Base-by-base conservation (phyloP, 2,113 vertebrate species). In the Hystrix brachyura region DNA sequence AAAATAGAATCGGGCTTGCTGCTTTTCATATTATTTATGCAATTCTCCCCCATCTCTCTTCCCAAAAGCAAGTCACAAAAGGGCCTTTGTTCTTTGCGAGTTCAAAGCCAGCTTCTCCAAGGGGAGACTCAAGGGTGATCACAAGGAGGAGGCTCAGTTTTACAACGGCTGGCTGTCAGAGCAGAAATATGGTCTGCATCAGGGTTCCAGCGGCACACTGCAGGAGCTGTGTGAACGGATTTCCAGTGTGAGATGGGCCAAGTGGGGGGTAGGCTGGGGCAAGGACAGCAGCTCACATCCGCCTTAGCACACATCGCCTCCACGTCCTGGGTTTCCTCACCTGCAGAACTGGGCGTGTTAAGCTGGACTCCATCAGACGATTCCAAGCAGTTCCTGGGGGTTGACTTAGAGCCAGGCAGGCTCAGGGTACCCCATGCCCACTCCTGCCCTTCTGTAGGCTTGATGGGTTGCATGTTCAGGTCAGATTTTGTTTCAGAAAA, bases 61-160 rank as follows among this genome's bases (percentile, higher is more conserved):
- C 76, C 95, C 91, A 43, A 87, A 83, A 95, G 88, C 78, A 18
- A 21, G 64, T 29, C 94, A 96, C 94, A 98, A 97, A 97, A 85
- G 81, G 88, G 62, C 69, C 94, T 98, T 98, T 98, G 97, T 97
- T 87, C 95, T 94, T 72, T 38, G n/a, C 46, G 48, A 85, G 85
- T 97, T 98, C 97, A 98, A 95, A 96, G 97, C 94, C 95, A 96
- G 94, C 92, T 87, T 76, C 51, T 96, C 65, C 74, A 83, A 32
- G 27, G 62, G 78, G 83, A 94, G 95, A 95, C 48, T 86, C 43
- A 53, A 74, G 69, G 53, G 87, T 15, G 11, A 86, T 93, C 60
- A 92, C 69, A 53, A 85, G 87, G 60, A 95, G 95, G 94, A 94
- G 96, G 87, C 74, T 62, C 43, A 19, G 76, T 91, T 87, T 96